Conservation (phyloP, 35 echinoderm and acorn worm species). For the Diadema setosum region DNA sequence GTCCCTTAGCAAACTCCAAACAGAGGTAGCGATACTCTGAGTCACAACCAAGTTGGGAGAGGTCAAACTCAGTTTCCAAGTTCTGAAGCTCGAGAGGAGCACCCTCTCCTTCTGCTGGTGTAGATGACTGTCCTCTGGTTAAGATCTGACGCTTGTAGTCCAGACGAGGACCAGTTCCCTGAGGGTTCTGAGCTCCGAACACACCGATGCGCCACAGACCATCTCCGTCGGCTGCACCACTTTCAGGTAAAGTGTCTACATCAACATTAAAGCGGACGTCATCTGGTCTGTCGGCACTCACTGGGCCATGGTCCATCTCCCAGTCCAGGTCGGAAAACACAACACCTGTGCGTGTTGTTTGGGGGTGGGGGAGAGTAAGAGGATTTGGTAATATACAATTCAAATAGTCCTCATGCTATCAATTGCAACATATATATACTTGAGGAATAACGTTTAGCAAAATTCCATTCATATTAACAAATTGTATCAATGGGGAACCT, state of each 20-base stretch:
- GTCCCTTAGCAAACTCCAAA: slow-evolving; percentile 77
- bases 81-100: slow-evolving; percentile 17
- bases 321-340: slow-evolving; percentile 69
- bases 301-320: slow-evolving; percentile 45
- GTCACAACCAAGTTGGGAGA: slow-evolving; percentile 59
- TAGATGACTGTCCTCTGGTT: slow-evolving; percentile 19
- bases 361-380: not conserved
- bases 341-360: too few species aligned
- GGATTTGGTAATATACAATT: not conserved
- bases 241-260: slow-evolving; percentile 25
- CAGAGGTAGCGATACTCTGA: slow-evolving; percentile 74
- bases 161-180: slow-evolving; percentile 52
- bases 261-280: slow-evolving; percentile 40
- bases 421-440: too few species aligned
- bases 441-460: too few species aligned
- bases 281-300: slow-evolving; percentile 1
- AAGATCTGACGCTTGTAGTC: slow-evolving; percentile 65
- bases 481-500: too few species aligned
- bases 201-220: slow-evolving; percentile 69
- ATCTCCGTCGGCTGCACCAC: slow-evolving; percentile 44
- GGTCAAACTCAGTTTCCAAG: slow-evolving; percentile 45
- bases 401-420: too few species aligned
- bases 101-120: slow-evolving; percentile 45
- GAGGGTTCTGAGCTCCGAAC: slow-evolving; percentile 57
- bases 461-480: too few species aligned